Percentiles rank a stretch among this genome's conserved stretches.
These are phyloP conservation scores for Encarsia formosa DNA, from an alignment of 2,888 invertebrate species.

Conservation along the genomic window DNA sequence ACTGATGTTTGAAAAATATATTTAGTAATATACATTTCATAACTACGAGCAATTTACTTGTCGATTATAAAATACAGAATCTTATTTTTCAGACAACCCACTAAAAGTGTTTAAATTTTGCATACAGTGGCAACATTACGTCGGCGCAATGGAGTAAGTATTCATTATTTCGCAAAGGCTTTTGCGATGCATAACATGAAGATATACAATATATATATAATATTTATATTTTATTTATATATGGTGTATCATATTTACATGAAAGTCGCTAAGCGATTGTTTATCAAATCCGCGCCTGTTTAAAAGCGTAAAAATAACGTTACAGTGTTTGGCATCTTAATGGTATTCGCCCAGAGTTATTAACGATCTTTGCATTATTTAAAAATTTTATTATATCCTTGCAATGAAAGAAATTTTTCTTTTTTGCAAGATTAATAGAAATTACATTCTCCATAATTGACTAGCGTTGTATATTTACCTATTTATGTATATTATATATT, in stretches of 20 bases:
- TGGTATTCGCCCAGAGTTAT: slow-evolving; percentile 20
- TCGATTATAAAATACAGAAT: slow-evolving; percentile 25
- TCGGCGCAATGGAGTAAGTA: slow-evolving; percentile 30
- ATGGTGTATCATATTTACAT: slow-evolving; percentile 25
- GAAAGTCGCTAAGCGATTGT: slow-evolving; percentile 29
- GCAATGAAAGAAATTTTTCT: slow-evolving; percentile 17
- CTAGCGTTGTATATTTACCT: slow-evolving; percentile 42
- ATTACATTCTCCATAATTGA: slow-evolving; percentile 47
- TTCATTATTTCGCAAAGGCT: slow-evolving; percentile 23
- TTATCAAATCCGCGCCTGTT: slow-evolving; percentile 30
- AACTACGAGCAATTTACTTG: too few relatives aligned
- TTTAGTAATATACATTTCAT: slow-evolving; percentile 3
- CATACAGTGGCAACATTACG: slow-evolving; percentile 31
- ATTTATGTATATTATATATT: slow-evolving; percentile 8
- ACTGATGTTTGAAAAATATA: slow-evolving; percentile 7
- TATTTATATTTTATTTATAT: slow-evolving; percentile 25
- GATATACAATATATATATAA: slow-evolving; percentile 24
- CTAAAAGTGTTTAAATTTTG: slow-evolving; percentile 13
- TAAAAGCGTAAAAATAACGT: slow-evolving; percentile 34
- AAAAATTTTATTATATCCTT: slow-evolving; percentile 20
- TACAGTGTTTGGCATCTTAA: slow-evolving; percentile 34
- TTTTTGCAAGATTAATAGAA: slow-evolving; percentile 20
- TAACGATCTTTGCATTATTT: slow-evolving; percentile 13
- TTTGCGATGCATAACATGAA: slow-evolving; percentile 23
- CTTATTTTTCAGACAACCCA: slow-evolving; percentile 8